A percentile compares a stretch with the other conserved stretches of the same genome.
These are phyloP conservation scores for Sebastes trivittatus DNA, from an alignment of 2,797 vertebrate species.

Conservation along the genomic window DNA sequence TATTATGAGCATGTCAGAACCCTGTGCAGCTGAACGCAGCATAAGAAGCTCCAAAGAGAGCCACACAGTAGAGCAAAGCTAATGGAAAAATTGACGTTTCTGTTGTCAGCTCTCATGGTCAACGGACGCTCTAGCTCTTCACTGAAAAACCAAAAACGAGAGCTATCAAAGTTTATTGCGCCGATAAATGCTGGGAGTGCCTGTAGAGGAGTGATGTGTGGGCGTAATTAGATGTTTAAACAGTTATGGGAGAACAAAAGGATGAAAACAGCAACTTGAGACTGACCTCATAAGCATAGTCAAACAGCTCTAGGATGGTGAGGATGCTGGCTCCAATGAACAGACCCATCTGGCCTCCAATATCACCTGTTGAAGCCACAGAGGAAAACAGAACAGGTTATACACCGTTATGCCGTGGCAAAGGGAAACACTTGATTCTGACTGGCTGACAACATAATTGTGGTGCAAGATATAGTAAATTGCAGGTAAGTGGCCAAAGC, in stretches of 20 bases:
- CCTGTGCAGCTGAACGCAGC: conserved; percentile 32
- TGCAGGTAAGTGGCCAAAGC: background rate
- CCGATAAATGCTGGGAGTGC: background rate
- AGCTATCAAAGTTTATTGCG: background rate
- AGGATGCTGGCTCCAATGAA: conserved; percentile 98
- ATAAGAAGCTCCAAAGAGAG: background rate
- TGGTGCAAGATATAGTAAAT: background rate
- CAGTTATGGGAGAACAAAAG: background rate
- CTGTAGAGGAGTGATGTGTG: background rate
- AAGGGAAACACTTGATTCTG: background rate
- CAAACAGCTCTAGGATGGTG: conserved; percentile 97
- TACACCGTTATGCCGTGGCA: background rate
- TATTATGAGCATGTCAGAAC: conserved; percentile 46
- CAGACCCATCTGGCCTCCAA: conserved; percentile 97
- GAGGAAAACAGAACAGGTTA: background rate
- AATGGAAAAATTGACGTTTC: conserved; percentile 44
- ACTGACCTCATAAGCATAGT: conserved; percentile 95
- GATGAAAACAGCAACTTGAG: background rate
- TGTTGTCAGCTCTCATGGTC: conserved; percentile 15
- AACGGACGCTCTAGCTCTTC: background rate
- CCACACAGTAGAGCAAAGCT: conserved; percentile 22
- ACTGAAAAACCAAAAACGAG: background rate
- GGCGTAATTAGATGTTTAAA: conserved; percentile 6
- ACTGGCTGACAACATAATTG: background rate
- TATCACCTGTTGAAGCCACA: conserved; percentile 85